phyloP scores from a whole-genome alignment of 2,113 vertebrate genomes.

The Ibidorhyncha struthersii region DNA sequence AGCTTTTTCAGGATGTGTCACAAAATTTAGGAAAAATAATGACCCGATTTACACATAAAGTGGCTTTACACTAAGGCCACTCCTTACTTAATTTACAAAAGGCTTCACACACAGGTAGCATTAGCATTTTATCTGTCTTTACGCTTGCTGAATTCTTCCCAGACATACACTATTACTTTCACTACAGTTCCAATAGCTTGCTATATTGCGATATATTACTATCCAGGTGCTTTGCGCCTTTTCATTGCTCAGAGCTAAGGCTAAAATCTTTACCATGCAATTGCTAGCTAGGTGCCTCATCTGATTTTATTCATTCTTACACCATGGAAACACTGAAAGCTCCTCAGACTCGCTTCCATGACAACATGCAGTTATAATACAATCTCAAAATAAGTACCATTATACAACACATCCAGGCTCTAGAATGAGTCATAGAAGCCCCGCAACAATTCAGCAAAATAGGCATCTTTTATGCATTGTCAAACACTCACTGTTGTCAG shows the following conservation, averaged over 20 bases:
- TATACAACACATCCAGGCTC: slow-evolving; percentile 32
- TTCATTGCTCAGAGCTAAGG: not conserved
- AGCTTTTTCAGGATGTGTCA: not conserved
- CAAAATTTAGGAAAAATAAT: not conserved
- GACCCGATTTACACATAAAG: not conserved
- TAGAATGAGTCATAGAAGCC: not conserved
- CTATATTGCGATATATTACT: not conserved
- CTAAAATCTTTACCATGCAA: slow-evolving; percentile 37
- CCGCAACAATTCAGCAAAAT: not conserved
- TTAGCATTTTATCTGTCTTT: not conserved
- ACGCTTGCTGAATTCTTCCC: not conserved
- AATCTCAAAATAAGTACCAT: slow-evolving; percentile 22
- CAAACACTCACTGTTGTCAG: not conserved
- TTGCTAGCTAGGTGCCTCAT: slow-evolving; percentile 27
- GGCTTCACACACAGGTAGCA: not conserved
- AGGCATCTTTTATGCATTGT: not conserved
- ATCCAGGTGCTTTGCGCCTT: not conserved
- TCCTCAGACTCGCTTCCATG: slow-evolving; percentile 65
- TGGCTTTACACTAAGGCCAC: not conserved
- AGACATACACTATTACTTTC: not conserved
- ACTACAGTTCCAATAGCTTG: not conserved
- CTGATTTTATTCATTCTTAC: slow-evolving; percentile 73
- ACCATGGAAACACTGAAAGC: slow-evolving; percentile 78
- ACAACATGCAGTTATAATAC: slow-evolving; percentile 69
- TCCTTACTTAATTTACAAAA: not conserved